Evolutionary conservation across 1,140 invertebrate genomes (phyloP).

Genomic region (Euglossa dilemma): DNA sequence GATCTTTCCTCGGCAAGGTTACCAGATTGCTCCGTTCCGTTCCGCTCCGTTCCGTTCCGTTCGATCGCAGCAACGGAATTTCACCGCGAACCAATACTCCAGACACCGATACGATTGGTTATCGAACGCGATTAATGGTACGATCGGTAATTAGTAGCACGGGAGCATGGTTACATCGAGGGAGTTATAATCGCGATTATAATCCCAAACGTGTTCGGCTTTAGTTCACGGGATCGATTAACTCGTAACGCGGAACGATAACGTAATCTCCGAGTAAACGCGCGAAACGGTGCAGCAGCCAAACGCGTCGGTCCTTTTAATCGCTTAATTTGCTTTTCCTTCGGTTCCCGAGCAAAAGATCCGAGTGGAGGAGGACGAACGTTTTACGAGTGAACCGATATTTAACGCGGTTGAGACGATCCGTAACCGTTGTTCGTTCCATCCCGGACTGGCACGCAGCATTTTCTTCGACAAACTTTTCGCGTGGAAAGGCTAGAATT

Average conservation of each 20-base stretch:
- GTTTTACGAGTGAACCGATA: background rate
- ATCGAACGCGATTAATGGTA: slow-evolving; percentile 3
- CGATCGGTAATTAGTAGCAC: background rate
- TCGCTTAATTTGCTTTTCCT: no score
- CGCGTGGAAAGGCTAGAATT: background rate
- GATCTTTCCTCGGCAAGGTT: no score
- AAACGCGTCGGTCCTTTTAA: no score
- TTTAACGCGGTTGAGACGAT: background rate
- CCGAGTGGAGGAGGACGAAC: no score
- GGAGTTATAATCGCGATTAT: background rate
- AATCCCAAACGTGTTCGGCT: background rate
- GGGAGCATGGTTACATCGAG: background rate
- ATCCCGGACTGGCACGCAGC: background rate
- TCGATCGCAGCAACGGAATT: background rate
- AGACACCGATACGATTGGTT: background rate
- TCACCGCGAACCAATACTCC: background rate
- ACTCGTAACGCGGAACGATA: background rate
- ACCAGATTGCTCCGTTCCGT: background rate
- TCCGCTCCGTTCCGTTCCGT: background rate
- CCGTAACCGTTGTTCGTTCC: background rate
- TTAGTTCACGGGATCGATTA: background rate
- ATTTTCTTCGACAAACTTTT: background rate
- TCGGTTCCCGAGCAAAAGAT: no score
- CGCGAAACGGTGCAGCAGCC: background rate
- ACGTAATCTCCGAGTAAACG: background rate